Base-by-base conservation (phyloP, 2,797 vertebrate genomes). In the Fundulus diaphanus region DNA sequence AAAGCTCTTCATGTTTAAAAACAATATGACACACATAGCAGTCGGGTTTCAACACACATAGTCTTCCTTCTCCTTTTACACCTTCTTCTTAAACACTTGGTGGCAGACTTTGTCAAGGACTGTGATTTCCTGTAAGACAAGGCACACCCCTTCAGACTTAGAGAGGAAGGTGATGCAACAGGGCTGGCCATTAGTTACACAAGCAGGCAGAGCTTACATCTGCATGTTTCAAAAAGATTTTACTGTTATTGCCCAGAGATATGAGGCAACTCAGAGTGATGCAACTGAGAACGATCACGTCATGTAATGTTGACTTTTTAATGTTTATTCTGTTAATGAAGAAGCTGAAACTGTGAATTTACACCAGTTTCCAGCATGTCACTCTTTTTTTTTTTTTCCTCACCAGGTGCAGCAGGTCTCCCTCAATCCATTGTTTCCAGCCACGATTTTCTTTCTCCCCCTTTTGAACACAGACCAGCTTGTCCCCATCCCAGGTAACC, bases 371-470 rank as follows among this genome's bases (percentile, higher is more conserved):
- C 20, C 20, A 48, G 18, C 12, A 7, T 49, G 40, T 46, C n/a
- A 7, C 1, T 0, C 46, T 73, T 61, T 33, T 68, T n/a, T n/a
- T n/a, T n/a, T n/a, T n/a, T n/a, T n/a, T 20, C 65, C 96, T 96
- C 94, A 99, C 98, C 96, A 97, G 81, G 82, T 98, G 90, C 42
- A 99, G 92, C 74, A 95, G 54, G 80, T 97, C 97, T 77, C 96
- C 98, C 81, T 99, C 97, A 5, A 99, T 94, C 98, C 98, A 99
- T 0, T 98, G 96, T 82, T 83, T 98, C 98, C 98, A 99, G 81
- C 98, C 97, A 0, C 98, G 96, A 71, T 99, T 99, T 18, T 94
- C 93, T 85, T 99, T 99, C 76, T 99, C 98, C 0, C 98, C 98
- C 66, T 97, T 97, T 92, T 99, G 97, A 54, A 98, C 95, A 65